Conservation (phyloP, 53 echinoderm and acorn worm genomes). For the Crossaster papposus region DNA sequence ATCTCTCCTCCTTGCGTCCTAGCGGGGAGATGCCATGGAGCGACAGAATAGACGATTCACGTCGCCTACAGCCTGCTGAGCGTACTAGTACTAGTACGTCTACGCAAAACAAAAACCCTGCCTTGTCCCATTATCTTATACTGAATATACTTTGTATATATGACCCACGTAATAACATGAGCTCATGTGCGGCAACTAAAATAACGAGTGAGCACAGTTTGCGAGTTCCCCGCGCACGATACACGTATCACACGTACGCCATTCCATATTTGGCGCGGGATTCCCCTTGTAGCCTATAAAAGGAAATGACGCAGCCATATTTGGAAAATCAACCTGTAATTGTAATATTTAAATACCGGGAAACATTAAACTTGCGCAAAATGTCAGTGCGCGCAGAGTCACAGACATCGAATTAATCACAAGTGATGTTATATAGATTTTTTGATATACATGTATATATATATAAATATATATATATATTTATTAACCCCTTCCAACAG, state of each 20-base stretch:
- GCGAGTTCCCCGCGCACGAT: not conserved
- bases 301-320: slow-evolving; percentile 49
- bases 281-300: slow-evolving; percentile 63
- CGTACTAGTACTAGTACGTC: too few species aligned
- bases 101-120: too few species aligned
- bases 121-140: too few species aligned
- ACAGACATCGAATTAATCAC: not conserved
- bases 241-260: slow-evolving; percentile 94
- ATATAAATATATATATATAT: too few species aligned
- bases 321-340: not conserved
- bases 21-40: too few species aligned
- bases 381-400: not conserved
- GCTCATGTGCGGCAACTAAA: not conserved
- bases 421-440: not conserved
- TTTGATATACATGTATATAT: not conserved
- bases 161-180: too few species aligned
- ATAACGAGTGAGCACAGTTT: not conserved
- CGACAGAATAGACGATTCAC: too few species aligned
- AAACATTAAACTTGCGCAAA: not conserved
- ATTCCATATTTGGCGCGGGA: slow-evolving; percentile 83
- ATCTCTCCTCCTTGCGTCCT: not conserved
- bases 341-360: not conserved
- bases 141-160: too few species aligned
- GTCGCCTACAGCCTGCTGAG: not conserved
- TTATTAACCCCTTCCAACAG: too few species aligned